Percentiles rank a stretch among this genome's conserved stretches.
phyloP scores from a whole-genome alignment of 2,113 vertebrate genomes.

The Quiscalus mexicanus region DNA sequence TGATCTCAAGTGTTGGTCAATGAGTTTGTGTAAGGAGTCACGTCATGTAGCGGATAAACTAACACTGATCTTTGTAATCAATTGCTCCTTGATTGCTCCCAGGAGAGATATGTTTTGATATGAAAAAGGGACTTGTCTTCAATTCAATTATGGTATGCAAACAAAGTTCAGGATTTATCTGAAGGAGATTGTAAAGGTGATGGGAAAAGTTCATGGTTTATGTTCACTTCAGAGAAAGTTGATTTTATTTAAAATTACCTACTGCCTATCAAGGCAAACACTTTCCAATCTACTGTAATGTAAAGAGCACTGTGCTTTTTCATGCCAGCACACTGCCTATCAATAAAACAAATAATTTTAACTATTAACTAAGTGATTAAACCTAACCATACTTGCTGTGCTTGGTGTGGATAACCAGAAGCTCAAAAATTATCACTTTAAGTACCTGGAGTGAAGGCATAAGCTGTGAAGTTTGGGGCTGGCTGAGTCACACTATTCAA shows the following conservation, averaged over 20 bases:
- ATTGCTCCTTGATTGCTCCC: neutral
- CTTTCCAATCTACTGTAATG: neutral
- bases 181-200: neutral
- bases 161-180: conserved; percentile 1
- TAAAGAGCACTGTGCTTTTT: neutral
- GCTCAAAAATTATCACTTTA: neutral
- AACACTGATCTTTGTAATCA: neutral
- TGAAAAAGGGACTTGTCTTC: neutral
- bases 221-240: neutral
- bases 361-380: neutral
- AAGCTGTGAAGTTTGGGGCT: neutral
- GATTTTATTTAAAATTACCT: neutral
- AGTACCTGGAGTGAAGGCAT: neutral
- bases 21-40: neutral
- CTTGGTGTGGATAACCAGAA: neutral
- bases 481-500: neutral
- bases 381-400: neutral
- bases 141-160: conserved; percentile 10
- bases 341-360: neutral
- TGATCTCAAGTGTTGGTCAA: neutral
- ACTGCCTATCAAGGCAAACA: neutral
- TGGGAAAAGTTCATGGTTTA: neutral
- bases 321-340: neutral
- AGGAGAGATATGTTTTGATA: neutral
- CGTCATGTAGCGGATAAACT: neutral